Evolutionary conservation across 2,888 invertebrate genomes (phyloP).

Genomic region (Cheilosia vernalis): DNA sequence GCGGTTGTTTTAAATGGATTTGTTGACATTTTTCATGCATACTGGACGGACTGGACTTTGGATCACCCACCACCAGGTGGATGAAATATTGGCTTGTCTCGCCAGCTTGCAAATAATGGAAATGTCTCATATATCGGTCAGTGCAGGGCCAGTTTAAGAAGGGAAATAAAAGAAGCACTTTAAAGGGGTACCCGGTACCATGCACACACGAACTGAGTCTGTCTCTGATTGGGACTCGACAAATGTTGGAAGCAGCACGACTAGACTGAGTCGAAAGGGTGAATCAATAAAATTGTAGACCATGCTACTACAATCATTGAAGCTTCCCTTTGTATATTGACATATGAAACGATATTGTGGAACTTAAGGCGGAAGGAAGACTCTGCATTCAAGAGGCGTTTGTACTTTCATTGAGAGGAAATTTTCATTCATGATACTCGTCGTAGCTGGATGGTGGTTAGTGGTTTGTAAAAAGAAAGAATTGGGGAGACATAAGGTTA

Average conservation of each 20-base stretch:
- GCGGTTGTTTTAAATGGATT: constrained; percentile 36
- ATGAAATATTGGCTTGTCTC: constrained; percentile 58
- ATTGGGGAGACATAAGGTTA: constrained; percentile 32
- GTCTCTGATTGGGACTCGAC: constrained; percentile 40
- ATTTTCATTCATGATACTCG: constrained; percentile 52
- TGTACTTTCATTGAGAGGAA: constrained; percentile 56
- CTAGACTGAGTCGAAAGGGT: constrained; percentile 50
- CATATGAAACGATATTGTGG: constrained; percentile 15
- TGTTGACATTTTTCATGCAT: constrained; percentile 43
- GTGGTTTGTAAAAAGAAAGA: constrained; percentile 18
- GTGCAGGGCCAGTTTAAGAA: constrained; percentile 10
- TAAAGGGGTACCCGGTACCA: background rate
- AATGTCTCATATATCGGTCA: constrained; percentile 59
- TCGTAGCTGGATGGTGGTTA: background rate
- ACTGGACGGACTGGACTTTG: constrained; percentile 15
- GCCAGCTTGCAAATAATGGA: constrained; percentile 44
- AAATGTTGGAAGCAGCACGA: constrained; percentile 39
- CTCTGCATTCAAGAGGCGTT: constrained; percentile 9
- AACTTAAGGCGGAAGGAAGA: constrained; percentile 35
- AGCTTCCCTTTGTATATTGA: constrained; percentile 32
- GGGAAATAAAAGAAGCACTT: constrained; percentile 2
- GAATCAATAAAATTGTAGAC: constrained; percentile 60
- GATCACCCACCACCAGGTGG: constrained; percentile 2
- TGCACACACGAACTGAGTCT: background rate
- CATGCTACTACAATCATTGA: constrained; percentile 32